Base-by-base conservation (phyloP, 2,888 invertebrate species). In the Lepidonotus clava region DNA sequence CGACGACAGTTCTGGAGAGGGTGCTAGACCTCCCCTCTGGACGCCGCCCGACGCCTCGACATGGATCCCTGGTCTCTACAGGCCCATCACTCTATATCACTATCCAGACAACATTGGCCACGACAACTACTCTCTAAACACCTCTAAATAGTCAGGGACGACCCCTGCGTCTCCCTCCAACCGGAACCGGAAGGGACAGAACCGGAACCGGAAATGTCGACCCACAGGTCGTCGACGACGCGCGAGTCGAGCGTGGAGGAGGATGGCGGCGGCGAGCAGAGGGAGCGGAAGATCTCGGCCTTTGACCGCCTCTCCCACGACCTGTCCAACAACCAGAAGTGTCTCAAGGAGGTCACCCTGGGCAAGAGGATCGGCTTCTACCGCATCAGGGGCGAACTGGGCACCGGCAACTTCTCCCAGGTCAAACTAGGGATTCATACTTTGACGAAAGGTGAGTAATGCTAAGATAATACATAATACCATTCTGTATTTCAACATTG, bases 381-480 rank as follows among this genome's bases (percentile, higher is more conserved):
- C 94, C 95, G 96, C 92, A 95, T 97, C 91, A 95, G 96, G 90
- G 96, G 96, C 89, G 97, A 97, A 92, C 95, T 97, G 87, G 97
- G 97, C 41, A 95, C 95, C 90, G 97, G 97, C 84, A 97, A 97
- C 94, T 97, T 97, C 94, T 96, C 97, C 67, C 96, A 96, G 94
- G 97, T 97, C 91, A 96, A 96, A 93, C 94, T 97, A 91, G 97
- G 96, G 71, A 95, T 96, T 84, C 97, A 97, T 94, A 96, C 96
- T 89, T 94, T 97, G 88, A 96, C 96, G 51, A 96, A 96, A 95
- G 97, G 97, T 96, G 92, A 91, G 87, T 71, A 1, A 14, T 28
- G 24, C 28, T 1, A 4, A 28, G 8, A 46, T 46, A 46, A n/a
- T 18, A 46, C 46, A 46, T 46, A 18, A 46, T 11, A 46, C 46